These are phyloP conservation scores for Megalonaias nervosa DNA, from an alignment of 1,140 invertebrate genomes.

Conservation along the genomic window DNA sequence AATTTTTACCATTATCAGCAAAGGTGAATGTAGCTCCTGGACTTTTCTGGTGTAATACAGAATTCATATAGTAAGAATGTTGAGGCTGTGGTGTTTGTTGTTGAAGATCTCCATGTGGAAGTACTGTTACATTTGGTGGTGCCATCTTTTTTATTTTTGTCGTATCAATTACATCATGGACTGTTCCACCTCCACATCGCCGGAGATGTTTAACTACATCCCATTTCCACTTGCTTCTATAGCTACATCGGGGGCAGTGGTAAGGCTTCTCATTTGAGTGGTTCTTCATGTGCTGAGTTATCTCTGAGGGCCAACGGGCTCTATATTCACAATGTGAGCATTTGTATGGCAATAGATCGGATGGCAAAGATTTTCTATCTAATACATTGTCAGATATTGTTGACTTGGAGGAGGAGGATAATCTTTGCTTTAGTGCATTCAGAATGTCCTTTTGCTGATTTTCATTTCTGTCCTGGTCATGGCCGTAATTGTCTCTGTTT, in stretches of 20 bases:
- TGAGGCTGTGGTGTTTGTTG: constrained; percentile 43
- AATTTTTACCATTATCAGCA: constrained; percentile 14
- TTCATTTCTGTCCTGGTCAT: constrained; percentile 1
- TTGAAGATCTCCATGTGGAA: constrained; percentile 49
- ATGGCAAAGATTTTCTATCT: constrained; percentile 7
- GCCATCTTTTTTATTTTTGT: constrained; percentile 50
- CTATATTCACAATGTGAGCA: constrained; percentile 68
- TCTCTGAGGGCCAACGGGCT: constrained; percentile 71
- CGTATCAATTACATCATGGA: constrained; percentile 69
- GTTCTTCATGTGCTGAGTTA: constrained; percentile 72
- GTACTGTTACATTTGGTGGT: constrained; percentile 63
- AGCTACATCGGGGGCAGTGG: constrained; percentile 68
- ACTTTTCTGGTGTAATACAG: background rate
- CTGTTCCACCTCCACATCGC: constrained; percentile 68
- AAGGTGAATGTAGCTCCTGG: constrained; percentile 2
- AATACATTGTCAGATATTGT: no score
- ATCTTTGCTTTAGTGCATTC: constrained; percentile 44
- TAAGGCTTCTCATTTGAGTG: constrained; percentile 71
- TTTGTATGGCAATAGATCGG: constrained; percentile 65
- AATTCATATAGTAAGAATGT: constrained; percentile 9
- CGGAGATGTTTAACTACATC: constrained; percentile 71
- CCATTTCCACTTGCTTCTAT: constrained; percentile 72
- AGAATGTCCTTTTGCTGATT: constrained; percentile 27
- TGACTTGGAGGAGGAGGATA: constrained; percentile 9
- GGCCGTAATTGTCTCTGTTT: background rate